Evolutionary conservation across 2,113 vertebrate species (phyloP).

Genomic region (Macquaria ambigua): DNA sequence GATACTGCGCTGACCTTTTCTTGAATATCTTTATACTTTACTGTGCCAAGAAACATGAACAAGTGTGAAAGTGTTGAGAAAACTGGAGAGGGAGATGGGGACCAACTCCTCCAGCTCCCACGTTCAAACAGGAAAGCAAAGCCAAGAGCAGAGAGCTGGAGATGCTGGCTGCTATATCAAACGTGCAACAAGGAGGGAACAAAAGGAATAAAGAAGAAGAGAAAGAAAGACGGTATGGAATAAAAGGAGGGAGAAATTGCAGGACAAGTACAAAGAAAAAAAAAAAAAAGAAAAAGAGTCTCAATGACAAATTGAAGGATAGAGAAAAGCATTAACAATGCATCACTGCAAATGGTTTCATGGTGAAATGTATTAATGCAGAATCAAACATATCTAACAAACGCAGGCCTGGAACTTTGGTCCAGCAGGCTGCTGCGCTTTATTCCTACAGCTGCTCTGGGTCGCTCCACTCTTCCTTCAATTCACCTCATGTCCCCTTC

Average conservation of each 20-base stretch:
- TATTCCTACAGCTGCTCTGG: conserved; percentile 30
- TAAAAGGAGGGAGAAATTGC: neutral
- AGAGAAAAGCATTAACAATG: conserved; percentile 25
- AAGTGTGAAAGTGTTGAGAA: neutral
- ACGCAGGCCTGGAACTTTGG: conserved; percentile 45
- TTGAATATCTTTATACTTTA: conserved; percentile 1
- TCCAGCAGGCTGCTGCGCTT: conserved; percentile 8
- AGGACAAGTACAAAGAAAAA: neutral
- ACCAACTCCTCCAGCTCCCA: conserved; percentile 53
- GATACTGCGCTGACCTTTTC: conserved; percentile 23
- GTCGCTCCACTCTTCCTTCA: conserved; percentile 3
- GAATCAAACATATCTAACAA: conserved; percentile 43
- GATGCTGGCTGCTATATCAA: conserved; percentile 20
- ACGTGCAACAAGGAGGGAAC: conserved; percentile 2
- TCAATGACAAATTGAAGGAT: conserved; percentile 33
- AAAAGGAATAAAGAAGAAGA: conserved; percentile 12
- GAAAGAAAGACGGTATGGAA: neutral
- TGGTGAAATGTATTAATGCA: conserved; percentile 26
- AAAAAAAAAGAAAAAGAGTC: conserved; percentile 16
- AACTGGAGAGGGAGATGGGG: neutral
- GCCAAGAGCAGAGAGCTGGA: conserved; percentile 23
- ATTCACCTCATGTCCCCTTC: conserved; percentile 56
- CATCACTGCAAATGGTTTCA: neutral
- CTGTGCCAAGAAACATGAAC: conserved; percentile 16
- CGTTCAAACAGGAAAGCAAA: conserved; percentile 34